Conservation (phyloP, 1,140 invertebrate genomes). For the Drosophila ananassae region DNA sequence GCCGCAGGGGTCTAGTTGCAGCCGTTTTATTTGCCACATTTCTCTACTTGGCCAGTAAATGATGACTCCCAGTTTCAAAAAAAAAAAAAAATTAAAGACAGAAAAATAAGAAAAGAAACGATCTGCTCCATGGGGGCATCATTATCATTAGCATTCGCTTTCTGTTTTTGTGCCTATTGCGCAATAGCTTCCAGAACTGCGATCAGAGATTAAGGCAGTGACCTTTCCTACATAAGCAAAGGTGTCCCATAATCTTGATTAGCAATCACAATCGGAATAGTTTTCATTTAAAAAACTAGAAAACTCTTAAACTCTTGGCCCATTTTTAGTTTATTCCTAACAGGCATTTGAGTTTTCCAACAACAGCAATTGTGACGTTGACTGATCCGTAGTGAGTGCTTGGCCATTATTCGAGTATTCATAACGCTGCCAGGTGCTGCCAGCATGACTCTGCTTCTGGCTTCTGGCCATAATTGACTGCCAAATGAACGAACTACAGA, state of each 20-base stretch:
- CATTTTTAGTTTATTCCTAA: neutral
- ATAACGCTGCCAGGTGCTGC: constrained; percentile 45
- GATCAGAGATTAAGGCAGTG: constrained; percentile 26
- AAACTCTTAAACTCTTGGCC: neutral
- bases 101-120: neutral
- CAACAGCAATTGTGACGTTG: constrained; percentile 21
- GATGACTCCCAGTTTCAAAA: neutral
- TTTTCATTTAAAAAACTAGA: neutral
- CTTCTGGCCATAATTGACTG: constrained; percentile 45
- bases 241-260: neutral
- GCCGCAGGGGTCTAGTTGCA: neutral
- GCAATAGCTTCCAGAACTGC: constrained; percentile 17
- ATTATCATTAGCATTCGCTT: constrained; percentile 41
- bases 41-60: neutral
- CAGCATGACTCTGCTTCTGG: constrained; percentile 30
- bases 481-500: constrained; percentile 50
- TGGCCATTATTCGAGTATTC: constrained; percentile 16
- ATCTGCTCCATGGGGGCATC: constrained; percentile 22
- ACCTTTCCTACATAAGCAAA: constrained; percentile 15
- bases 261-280: neutral
- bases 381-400: constrained; percentile 34
- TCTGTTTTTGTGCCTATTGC: constrained; percentile 34
- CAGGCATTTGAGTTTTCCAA: neutral
- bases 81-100: neutral
- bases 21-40: neutral